A percentile compares a stretch with the other conserved stretches of the same genome.
phyloP scores from a whole-genome alignment of 2,888 invertebrate species.

The Hirtodrosophila confusa region DNA sequence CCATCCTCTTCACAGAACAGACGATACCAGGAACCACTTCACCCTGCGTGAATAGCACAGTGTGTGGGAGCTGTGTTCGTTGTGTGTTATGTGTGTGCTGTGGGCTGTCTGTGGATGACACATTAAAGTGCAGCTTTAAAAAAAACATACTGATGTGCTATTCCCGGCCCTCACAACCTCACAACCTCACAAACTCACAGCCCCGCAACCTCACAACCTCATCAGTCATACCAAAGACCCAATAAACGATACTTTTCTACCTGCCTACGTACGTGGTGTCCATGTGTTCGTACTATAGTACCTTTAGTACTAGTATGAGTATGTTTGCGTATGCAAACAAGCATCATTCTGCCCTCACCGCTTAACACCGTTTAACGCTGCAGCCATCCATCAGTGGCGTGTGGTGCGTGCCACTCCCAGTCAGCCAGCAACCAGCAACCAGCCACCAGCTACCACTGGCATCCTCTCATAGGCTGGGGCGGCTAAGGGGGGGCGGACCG shows the following conservation, averaged over 20 bases:
- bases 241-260: constrained; percentile 32
- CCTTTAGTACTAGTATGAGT: too few species aligned
- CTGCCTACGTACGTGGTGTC: neutral
- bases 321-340: constrained; percentile 19
- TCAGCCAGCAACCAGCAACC: neutral
- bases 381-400: constrained; percentile 37
- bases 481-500: neutral
- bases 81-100: neutral
- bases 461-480: too few species aligned
- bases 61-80: neutral
- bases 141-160: constrained; percentile 6
- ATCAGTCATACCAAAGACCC: constrained; percentile 21
- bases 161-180: constrained; percentile 10
- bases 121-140: constrained; percentile 52
- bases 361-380: constrained; percentile 47
- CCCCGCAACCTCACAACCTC: constrained; percentile 15
- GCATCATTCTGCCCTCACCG: constrained; percentile 11
- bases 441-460: too few species aligned
- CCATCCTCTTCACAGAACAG: constrained; percentile 4
- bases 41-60: constrained; percentile 35
- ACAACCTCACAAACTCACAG: constrained; percentile 18
- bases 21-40: constrained; percentile 20
- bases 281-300: neutral
- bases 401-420: constrained; percentile 35
- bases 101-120: constrained; percentile 35